Percentiles rank a stretch among this genome's conserved stretches.
Conservation (phyloP, 1,140 invertebrate genomes). For the Neuroterus valhalla region DNA sequence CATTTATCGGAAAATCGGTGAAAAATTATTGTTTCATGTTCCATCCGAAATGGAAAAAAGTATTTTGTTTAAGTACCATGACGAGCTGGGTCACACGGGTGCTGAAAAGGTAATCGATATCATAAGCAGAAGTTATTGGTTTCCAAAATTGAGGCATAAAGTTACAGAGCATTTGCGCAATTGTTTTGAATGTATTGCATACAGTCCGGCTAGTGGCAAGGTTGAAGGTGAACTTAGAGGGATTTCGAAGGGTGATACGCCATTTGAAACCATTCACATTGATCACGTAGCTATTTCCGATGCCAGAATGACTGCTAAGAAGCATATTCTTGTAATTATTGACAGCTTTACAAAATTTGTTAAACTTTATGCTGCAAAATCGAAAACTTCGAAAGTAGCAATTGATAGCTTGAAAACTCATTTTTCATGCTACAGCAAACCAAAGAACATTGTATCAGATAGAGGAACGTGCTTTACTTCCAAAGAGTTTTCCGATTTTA, state of each 20-base stretch:
- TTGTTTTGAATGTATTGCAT: slow-evolving; percentile 46
- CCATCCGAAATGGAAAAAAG: slow-evolving; percentile 44
- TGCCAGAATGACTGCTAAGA: slow-evolving; percentile 7
- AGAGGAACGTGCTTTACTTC: not conserved
- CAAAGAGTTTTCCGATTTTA: too few relatives aligned
- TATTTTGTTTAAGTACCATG: slow-evolving; percentile 48
- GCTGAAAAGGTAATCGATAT: slow-evolving; percentile 48
- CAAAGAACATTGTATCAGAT: slow-evolving; percentile 27
- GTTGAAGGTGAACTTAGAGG: slow-evolving; percentile 39
- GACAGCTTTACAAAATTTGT: slow-evolving; percentile 25
- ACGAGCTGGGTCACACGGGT: slow-evolving; percentile 54
- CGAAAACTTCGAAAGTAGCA: not conserved
- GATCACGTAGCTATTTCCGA: slow-evolving; percentile 33
- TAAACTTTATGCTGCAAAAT: too few relatives aligned
- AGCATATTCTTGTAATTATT: slow-evolving; percentile 35
- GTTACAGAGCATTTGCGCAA: slow-evolving; percentile 16
- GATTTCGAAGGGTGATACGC: slow-evolving; percentile 37
- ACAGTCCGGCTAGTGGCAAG: slow-evolving; percentile 35
- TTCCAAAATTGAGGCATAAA: slow-evolving; percentile 45
- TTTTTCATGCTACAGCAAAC: slow-evolving; percentile 20
- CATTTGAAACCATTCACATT: slow-evolving; percentile 42
- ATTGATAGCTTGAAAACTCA: slow-evolving; percentile 26
- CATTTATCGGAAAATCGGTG: slow-evolving; percentile 41
- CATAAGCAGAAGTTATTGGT: slow-evolving; percentile 44
- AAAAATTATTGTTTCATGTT: slow-evolving; percentile 47